Percentiles rank a stretch among this genome's conserved stretches.
Conservation (phyloP, 1,140 invertebrate species). For the Zaprionus camerounensis region DNA sequence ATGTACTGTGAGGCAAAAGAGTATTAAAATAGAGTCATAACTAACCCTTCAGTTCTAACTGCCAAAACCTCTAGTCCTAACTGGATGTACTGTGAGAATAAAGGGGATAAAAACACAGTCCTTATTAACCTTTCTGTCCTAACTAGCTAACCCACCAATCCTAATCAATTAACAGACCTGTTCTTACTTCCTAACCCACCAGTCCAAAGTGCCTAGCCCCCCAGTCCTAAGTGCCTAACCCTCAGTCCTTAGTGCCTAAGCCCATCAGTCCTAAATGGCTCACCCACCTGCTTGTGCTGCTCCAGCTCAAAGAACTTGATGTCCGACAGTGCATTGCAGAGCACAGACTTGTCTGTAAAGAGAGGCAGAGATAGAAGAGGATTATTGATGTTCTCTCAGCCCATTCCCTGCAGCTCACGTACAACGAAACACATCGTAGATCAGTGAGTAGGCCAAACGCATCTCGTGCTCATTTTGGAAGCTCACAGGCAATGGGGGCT, state of each 20-base stretch:
- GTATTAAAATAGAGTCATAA: too few species aligned
- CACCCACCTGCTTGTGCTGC: conserved; percentile 85
- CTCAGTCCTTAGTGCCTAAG: too few species aligned
- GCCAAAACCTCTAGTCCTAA: background rate
- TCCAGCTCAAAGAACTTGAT: conserved; percentile 86
- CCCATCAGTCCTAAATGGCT: background rate
- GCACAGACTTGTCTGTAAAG: conserved; percentile 87
- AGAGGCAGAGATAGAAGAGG: background rate
- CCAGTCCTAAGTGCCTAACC: too few species aligned
- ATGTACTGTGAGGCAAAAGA: conserved; percentile 32
- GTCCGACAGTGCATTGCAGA: conserved; percentile 88
- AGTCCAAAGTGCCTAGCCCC: too few species aligned
- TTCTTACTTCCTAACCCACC: too few species aligned
- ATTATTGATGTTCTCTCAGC: too few species aligned
- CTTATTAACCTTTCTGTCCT: too few species aligned
- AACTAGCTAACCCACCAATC: too few species aligned
- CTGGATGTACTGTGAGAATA: too few species aligned
- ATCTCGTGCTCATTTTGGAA: conserved; percentile 91
- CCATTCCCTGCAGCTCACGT: conserved; percentile 76
- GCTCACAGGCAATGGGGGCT: conserved; percentile 85
- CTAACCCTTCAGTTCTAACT: too few species aligned
- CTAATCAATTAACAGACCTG: too few species aligned
- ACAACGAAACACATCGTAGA: conserved; percentile 92
- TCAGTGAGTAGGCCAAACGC: conserved; percentile 90
- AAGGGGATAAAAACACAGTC: too few species aligned